A percentile compares a stretch with the other conserved stretches of the same genome.
Evolutionary conservation across 2,888 invertebrate species (phyloP).

Genomic region (Bhutanitis thaidina): DNA sequence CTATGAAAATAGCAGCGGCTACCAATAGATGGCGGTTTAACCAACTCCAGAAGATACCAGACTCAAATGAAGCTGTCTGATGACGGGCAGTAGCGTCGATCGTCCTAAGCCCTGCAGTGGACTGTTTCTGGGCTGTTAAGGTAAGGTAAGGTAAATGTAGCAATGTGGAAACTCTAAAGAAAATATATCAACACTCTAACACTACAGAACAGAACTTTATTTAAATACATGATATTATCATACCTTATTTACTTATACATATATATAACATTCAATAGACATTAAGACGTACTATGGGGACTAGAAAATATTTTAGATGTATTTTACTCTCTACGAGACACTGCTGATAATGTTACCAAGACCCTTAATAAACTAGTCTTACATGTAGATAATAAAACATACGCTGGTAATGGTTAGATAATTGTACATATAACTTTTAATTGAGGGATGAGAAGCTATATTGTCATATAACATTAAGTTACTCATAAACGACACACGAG

Average conservation of each 20-base stretch:
- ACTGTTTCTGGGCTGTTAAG: too few species aligned
- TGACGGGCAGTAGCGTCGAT: too few species aligned
- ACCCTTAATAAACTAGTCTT: slow-evolving; percentile 6
- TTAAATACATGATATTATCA: slow-evolving; percentile 50
- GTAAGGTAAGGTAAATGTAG: too few species aligned
- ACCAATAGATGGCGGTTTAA: slow-evolving; percentile 29
- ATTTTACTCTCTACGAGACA: slow-evolving; percentile 3
- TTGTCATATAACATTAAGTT: slow-evolving; percentile 67
- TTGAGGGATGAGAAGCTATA: slow-evolving; percentile 56
- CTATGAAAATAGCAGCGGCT: too few species aligned
- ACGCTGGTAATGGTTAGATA: slow-evolving; percentile 23
- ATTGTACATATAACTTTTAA: slow-evolving; percentile 23
- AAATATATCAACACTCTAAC: slow-evolving; percentile 38
- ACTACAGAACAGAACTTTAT: slow-evolving; percentile 64
- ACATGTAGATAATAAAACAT: slow-evolving; percentile 26
- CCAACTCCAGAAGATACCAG: slow-evolving; percentile 25
- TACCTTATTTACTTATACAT: slow-evolving; percentile 64
- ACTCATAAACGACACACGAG: slow-evolving; percentile 60
- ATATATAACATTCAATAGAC: slow-evolving; percentile 79
- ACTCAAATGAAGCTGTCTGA: too few species aligned
- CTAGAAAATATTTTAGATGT: slow-evolving; percentile 29
- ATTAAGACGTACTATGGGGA: slow-evolving; percentile 66
- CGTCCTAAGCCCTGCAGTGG: too few species aligned
- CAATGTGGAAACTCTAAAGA: slow-evolving; percentile 70
- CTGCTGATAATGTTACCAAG: background rate